A percentile compares a stretch with the other conserved stretches of the same genome.
Conservation (phyloP, 2,888 invertebrate genomes). For the Autographa gamma region DNA sequence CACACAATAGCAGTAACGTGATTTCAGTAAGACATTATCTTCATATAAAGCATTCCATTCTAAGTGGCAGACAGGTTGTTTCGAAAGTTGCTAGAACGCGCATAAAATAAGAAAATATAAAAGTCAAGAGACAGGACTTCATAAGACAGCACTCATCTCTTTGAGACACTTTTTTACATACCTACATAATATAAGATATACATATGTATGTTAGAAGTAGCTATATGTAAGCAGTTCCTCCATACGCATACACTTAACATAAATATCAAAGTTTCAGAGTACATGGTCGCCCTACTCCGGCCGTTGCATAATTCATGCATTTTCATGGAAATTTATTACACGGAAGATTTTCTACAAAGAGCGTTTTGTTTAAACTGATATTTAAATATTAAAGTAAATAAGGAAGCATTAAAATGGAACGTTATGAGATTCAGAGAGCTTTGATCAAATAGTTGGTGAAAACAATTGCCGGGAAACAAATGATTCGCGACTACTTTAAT, state of each 20-base stretch:
- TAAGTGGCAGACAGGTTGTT: not conserved
- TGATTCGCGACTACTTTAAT: not conserved
- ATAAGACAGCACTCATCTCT: constrained; percentile 15
- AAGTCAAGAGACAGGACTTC: constrained; percentile 14
- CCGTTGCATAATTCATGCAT: constrained; percentile 54
- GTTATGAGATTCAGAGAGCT: constrained; percentile 3
- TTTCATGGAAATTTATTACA: constrained; percentile 55
- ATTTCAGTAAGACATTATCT: not conserved
- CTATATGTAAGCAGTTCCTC: not conserved
- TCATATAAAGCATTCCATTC: not conserved
- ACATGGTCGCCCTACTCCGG: constrained; percentile 37
- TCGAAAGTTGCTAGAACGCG: not conserved
- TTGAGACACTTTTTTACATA: constrained; percentile 2
- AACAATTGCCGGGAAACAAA: not conserved
- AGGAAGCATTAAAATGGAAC: constrained; percentile 4
- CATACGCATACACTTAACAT: constrained; percentile 33
- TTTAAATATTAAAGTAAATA: constrained; percentile 25
- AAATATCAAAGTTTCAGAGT: constrained; percentile 30
- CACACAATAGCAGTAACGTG: no score
- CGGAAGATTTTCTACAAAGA: constrained; percentile 33
- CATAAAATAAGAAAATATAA: not conserved
- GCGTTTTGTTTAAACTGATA: constrained; percentile 31
- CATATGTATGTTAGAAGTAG: not conserved
- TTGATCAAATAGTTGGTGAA: not conserved
- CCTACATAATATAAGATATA: not conserved